Conservation (phyloP, 2,797 vertebrate genomes). For the Cuculus canorus region DNA sequence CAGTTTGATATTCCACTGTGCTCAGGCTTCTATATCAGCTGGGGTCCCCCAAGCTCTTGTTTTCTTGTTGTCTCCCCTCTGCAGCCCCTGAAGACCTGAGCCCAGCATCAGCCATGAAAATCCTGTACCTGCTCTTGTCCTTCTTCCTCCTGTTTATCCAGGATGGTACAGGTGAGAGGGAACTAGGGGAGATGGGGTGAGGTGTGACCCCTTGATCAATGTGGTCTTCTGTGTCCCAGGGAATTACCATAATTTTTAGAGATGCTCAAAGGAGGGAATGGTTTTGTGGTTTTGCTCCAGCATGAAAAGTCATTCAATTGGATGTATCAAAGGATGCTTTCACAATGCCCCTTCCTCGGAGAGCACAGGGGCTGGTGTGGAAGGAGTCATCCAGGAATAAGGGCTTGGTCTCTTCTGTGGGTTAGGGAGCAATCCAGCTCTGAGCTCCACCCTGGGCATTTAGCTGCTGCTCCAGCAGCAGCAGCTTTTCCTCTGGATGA, state of each 20-base stretch:
- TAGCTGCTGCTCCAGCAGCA: neutral
- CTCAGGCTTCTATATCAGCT: neutral
- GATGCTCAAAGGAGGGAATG: neutral
- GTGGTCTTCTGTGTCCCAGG: neutral
- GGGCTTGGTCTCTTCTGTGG: neutral
- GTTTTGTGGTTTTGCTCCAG: neutral
- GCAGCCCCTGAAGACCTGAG: neutral
- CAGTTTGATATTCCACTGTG: neutral
- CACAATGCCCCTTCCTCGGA: neutral
- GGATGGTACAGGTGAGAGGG: neutral
- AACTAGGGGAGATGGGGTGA: neutral
- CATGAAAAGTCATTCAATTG: neutral
- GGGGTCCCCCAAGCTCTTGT: neutral
- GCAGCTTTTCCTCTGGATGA: neutral
- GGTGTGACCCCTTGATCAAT: neutral
- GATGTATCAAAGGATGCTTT: neutral
- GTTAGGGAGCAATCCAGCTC: neutral
- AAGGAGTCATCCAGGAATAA: neutral
- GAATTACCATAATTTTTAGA: neutral
- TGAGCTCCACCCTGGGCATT: neutral
- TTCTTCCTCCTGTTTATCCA: neutral
- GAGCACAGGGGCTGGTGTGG: neutral
- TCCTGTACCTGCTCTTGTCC: neutral
- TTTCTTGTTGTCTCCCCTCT: neutral
- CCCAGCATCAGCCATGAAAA: neutral